Base-by-base conservation (phyloP, 1,140 invertebrate genomes). In the Drosophila watanabei region DNA sequence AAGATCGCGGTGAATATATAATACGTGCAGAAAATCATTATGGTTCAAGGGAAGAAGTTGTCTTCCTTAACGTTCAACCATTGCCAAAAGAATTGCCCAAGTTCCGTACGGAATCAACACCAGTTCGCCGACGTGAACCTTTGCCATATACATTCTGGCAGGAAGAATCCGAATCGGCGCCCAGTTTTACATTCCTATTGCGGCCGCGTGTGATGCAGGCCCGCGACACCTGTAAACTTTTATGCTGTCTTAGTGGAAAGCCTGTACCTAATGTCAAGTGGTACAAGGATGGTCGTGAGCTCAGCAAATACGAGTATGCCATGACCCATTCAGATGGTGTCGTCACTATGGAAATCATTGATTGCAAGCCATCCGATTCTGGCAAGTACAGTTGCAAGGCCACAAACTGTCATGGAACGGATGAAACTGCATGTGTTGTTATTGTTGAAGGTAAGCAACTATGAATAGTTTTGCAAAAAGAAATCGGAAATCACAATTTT, bases 21-120 rank as follows among this genome's bases (percentile, higher is more conserved):
- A 99, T 99, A 80, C 95, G 97, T 46, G 99, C 99, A 5, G 98
- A 99, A 93, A 99, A 99, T 94, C 97, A 98, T 92, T 99, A 99
- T 94, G 99, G 99, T 52, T 97, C 97, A 87, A 95, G 97, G 80
- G 99, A 99, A 94, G 98, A 99, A 94, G 96, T 98, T 54, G 98
- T 99, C 7, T 99, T 99, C 95, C 95, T 99, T 5, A 99, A 99
- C 92, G 98, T 99, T 30, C 98, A 99, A 95, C 97, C 97, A 75
- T 92, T 98, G 58, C 97, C 97, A 5, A 97, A 96, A 89, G 96
- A 97, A 88, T 95, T 96, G 76, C 96, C 97, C 16, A 95, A 95
- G 70, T 98, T 97, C 93, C 95, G 95, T 86, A 95, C 96, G 39
- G 97, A 98, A 93, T 94, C 95, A 45, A 95, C 95, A 82, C 85